These are phyloP conservation scores for Aphrocallistes beatrix DNA, from an alignment of 37 sponge, comb jelly and placozoan species.

Conservation along the genomic window DNA sequence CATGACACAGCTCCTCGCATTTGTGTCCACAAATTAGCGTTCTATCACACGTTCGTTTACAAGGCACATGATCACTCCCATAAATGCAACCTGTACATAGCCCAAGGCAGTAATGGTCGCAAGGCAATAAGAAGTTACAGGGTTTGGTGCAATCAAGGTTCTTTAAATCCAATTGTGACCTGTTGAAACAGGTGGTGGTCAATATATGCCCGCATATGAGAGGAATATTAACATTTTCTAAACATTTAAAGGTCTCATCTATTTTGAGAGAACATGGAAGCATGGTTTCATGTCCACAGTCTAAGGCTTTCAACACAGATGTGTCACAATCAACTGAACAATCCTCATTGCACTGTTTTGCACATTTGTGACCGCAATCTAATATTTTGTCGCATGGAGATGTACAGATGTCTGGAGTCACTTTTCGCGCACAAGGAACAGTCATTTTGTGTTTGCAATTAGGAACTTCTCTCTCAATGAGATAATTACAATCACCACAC, in stretches of 20 bases:
- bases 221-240: neutral
- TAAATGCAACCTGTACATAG: slow-evolving; percentile 39
- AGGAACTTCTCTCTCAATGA: neutral
- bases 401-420: neutral
- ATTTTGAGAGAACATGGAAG: neutral
- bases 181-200: neutral
- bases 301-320: neutral
- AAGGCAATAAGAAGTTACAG: neutral
- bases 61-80: slow-evolving; percentile 61
- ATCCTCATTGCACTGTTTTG: neutral
- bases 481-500: neutral
- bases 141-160: neutral
- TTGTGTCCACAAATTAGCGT: slow-evolving; percentile 63
- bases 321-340: neutral
- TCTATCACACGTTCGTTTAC: slow-evolving; percentile 45
- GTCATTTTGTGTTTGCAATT: neutral
- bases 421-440: neutral
- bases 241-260: neutral
- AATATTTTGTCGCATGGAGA: neutral
- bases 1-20: slow-evolving; percentile 43
- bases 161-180: neutral
- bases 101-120: neutral
- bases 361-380: neutral
- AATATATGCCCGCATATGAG: neutral
- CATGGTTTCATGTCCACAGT: neutral